These are phyloP conservation scores for Athalia rosae DNA, from an alignment of 2,888 invertebrate species.

Conservation along the genomic window DNA sequence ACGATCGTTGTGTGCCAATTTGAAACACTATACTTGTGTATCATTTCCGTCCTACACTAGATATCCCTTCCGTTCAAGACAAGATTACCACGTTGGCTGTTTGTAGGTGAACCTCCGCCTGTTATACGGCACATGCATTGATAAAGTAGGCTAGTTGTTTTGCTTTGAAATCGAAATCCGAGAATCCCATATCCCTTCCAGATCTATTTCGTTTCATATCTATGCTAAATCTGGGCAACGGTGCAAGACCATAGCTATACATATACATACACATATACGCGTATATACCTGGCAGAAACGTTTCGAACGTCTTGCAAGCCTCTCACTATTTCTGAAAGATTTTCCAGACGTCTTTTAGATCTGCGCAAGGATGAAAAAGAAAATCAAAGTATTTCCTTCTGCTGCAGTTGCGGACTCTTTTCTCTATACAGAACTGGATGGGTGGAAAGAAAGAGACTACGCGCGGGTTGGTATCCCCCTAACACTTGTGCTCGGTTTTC, in stretches of 20 bases:
- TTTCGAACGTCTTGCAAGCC: neutral
- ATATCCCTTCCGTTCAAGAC: neutral
- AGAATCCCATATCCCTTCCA: slow-evolving; percentile 13
- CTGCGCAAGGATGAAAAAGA: neutral
- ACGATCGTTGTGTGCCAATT: no score
- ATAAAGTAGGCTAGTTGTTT: slow-evolving; percentile 22
- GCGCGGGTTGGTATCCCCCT: no score
- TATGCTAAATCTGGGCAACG: slow-evolving; percentile 40
- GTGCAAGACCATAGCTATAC: slow-evolving; percentile 4
- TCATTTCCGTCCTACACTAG: neutral
- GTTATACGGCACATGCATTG: neutral
- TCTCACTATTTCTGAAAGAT: slow-evolving; percentile 23
- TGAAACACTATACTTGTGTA: no score
- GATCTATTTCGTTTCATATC: slow-evolving; percentile 43
- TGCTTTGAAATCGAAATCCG: neutral
- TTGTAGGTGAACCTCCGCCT: neutral
- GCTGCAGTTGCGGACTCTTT: no score
- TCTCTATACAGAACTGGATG: no score
- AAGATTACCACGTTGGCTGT: neutral
- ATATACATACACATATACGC: no score
- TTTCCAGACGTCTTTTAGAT: slow-evolving; percentile 7
- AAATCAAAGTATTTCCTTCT: neutral
- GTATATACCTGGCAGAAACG: no score
- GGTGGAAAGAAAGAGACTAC: no score
- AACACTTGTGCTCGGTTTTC: neutral